Base-by-base conservation (phyloP, 2,888 invertebrate species). In the Dusona sp. region DNA sequence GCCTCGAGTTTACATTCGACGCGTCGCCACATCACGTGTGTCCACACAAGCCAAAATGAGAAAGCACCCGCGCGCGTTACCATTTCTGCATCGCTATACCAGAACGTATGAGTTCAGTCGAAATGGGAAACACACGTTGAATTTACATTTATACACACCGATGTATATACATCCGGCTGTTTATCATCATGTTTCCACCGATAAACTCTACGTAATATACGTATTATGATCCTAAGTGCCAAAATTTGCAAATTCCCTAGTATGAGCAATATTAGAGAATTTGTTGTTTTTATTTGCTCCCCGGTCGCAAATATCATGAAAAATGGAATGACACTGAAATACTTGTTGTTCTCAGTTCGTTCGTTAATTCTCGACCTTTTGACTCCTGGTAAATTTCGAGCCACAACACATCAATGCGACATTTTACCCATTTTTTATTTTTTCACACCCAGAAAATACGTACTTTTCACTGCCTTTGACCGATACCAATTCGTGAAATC, bases 11-110 rank as follows among this genome's bases (percentile, higher is more conserved):
- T 77, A 86, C 83, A 80, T 83, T 83, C 77, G 73, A 79, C 72
- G 79, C 86, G 77, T 54, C 83, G 57, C 54, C 86, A 80, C 80
- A 80, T 86, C 86, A 80, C 86, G 80, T 79, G 86, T 84, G 79
- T 74, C 68, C 77, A 79, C 65, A 67, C 29, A 65, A 42, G 33
- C 54, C 57, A 33, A 54, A 42, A 57, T 33, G 33, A 33, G 36
- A 61, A 48, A 38, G 33, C 65, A 72, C 45, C 29, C 45, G 78
- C 68, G 70, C 57, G 74, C 74, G 75, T 83, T 83, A 83, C 79
- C 75, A 72, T 79, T 83, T 54, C 75, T 86, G 36, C 45, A 79
- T 79, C 72, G 25, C 45, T 72, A 72, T 64, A 72, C 25, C n/a
- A 11, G 25, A 19, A 9, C 25, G 61, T 70, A 61, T 45, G 25